Percentiles rank a stretch among this genome's conserved stretches.
phyloP scores from a whole-genome alignment of 1,140 invertebrate genomes.

The Lepeophtheirus salmonis region DNA sequence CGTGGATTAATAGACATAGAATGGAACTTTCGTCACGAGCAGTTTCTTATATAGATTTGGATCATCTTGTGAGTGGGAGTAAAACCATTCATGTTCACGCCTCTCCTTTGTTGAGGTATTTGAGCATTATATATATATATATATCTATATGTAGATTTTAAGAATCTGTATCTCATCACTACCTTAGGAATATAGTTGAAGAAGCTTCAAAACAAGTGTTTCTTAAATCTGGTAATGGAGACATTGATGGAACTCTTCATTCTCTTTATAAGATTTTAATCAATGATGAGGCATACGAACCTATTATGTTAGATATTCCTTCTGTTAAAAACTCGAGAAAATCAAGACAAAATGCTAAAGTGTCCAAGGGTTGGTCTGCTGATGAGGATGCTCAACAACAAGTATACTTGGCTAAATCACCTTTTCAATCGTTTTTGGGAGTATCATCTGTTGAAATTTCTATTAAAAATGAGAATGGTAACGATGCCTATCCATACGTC shows the following conservation, averaged over 20 bases:
- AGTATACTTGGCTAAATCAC: not conserved
- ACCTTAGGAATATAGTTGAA: not conserved
- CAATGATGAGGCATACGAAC: no score
- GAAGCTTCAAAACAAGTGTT: not conserved
- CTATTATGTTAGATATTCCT: no score
- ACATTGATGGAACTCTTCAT: no score
- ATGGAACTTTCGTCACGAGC: constrained; percentile 5
- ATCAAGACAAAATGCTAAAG: not conserved
- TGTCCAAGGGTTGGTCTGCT: not conserved
- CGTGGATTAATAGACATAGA: constrained; percentile 9
- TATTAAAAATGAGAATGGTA: not conserved
- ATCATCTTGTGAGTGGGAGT: constrained; percentile 1
- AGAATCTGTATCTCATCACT: no score
- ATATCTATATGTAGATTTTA: not conserved
- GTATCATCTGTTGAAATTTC: constrained; percentile 8
- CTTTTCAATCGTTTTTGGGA: constrained; percentile 1
- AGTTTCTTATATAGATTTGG: constrained; percentile 8
- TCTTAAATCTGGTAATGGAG: no score
- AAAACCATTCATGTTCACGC: not conserved
- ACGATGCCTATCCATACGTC: not conserved
- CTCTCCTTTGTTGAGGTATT: not conserved
- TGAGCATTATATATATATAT: not conserved
- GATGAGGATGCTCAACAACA: not conserved
- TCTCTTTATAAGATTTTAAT: not conserved
- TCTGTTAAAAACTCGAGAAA: no score